Percentiles rank a stretch among this genome's conserved stretches.
Evolutionary conservation across 2,113 vertebrate species (phyloP).

Genomic region (Paedocypris sp.): DNA sequence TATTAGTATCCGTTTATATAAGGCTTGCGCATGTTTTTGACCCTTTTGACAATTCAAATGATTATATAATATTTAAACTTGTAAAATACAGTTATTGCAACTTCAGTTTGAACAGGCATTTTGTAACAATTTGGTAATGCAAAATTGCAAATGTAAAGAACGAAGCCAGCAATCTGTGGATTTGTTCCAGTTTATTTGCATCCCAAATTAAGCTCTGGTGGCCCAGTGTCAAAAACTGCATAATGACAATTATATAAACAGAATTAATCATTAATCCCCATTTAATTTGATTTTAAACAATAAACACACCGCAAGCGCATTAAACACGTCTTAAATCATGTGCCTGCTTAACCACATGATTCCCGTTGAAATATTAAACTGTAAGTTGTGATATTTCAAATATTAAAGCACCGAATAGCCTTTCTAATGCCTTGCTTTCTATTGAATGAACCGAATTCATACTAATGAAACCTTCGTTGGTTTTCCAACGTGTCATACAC

Average conservation of each 20-base stretch:
- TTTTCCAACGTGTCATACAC: conserved; percentile 20
- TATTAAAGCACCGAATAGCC: conserved; percentile 17
- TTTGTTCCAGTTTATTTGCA: neutral
- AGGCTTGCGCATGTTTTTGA: no score
- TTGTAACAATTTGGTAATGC: no score
- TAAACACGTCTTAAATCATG: neutral
- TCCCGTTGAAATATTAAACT: neutral
- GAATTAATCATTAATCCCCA: neutral
- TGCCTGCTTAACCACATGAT: neutral
- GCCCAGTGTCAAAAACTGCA: neutral
- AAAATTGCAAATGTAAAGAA: neutral
- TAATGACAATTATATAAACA: neutral
- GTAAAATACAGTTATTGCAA: no score
- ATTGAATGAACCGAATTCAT: conserved; percentile 19
- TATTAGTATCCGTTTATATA: no score
- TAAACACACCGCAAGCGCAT: neutral
- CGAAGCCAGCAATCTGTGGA: neutral
- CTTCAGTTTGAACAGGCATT: no score
- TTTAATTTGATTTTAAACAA: neutral
- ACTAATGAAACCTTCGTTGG: conserved; percentile 27
- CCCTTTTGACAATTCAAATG: no score
- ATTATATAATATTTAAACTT: no score
- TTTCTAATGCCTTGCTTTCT: conserved; percentile 7
- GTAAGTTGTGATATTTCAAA: conserved; percentile 8
- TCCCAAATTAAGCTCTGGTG: neutral